phyloP scores from a whole-genome alignment of 92 coral and sea anemone genomes.

The Diadumene lineata region DNA sequence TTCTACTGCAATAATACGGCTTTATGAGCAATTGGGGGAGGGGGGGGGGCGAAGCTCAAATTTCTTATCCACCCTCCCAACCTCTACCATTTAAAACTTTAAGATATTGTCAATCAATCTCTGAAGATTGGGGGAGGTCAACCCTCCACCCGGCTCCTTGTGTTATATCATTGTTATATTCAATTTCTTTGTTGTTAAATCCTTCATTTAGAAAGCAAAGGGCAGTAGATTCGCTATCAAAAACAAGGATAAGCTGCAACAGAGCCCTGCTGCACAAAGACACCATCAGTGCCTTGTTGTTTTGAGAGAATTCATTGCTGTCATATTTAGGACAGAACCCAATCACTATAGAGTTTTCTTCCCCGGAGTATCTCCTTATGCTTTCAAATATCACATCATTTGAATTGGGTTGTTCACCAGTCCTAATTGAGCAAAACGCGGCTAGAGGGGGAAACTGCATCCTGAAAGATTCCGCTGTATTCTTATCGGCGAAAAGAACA shows the following conservation, averaged over 20 bases:
- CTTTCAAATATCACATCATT: constrained; percentile 9
- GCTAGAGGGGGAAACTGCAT: background rate
- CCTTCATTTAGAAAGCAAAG: background rate
- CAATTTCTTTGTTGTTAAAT: background rate
- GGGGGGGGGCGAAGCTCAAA: too few relatives aligned
- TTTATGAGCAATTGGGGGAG: too few relatives aligned
- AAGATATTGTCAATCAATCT: too few relatives aligned
- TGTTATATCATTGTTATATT: too few relatives aligned
- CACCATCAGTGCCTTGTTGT: constrained; percentile 10
- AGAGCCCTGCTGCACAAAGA: constrained; percentile 13
- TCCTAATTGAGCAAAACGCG: background rate
- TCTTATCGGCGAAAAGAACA: constrained; percentile 4
- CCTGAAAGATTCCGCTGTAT: background rate
- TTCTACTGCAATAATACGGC: too few relatives aligned
- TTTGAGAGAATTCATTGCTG: background rate
- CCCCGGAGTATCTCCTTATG: constrained; percentile 10
- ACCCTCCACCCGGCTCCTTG: too few relatives aligned
- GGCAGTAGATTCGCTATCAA: background rate
- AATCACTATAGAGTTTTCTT: background rate
- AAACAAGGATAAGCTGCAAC: background rate
- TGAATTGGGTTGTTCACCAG: background rate
- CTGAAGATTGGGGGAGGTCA: too few relatives aligned
- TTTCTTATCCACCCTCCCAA: too few relatives aligned
- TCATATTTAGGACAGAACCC: constrained; percentile 4
- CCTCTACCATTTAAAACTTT: too few relatives aligned